Conservation (phyloP, 2,113 vertebrate genomes). For the Burhinus bistriatus region DNA sequence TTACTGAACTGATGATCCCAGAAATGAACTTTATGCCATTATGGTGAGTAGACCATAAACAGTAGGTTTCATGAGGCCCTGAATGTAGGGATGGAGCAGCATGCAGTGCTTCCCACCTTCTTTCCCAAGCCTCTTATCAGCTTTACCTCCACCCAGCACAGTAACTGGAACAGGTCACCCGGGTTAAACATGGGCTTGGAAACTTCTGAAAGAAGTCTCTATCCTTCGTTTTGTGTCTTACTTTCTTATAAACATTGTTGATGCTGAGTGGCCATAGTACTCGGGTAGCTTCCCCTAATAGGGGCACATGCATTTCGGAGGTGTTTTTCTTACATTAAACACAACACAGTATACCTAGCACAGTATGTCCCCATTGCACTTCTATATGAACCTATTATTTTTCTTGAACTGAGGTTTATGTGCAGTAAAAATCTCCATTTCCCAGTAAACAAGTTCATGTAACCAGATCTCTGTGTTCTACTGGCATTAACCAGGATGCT, state of each 20-base stretch:
- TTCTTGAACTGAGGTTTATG: background rate
- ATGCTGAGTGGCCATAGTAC: background rate
- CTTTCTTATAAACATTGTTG: background rate
- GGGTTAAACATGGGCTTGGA: background rate
- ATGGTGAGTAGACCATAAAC: background rate
- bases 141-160: background rate
- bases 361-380: fast-evolving
- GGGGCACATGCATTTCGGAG: background rate
- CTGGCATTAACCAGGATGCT: background rate
- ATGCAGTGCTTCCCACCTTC: background rate
- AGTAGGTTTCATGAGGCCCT: background rate
- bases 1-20: background rate
- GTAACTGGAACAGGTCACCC: background rate
- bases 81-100: background rate
- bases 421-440: background rate
- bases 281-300: background rate
- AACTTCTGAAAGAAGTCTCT: background rate
- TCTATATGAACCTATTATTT: background rate
- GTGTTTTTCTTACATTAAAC: background rate
- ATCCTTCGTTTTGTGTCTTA: background rate
- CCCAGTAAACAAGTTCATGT: background rate
- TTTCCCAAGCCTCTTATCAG: background rate
- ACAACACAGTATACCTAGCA: background rate
- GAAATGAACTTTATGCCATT: background rate
- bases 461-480: background rate